These are phyloP conservation scores for Eupithecia subfuscata DNA, from an alignment of 2,888 invertebrate species.

Conservation along the genomic window DNA sequence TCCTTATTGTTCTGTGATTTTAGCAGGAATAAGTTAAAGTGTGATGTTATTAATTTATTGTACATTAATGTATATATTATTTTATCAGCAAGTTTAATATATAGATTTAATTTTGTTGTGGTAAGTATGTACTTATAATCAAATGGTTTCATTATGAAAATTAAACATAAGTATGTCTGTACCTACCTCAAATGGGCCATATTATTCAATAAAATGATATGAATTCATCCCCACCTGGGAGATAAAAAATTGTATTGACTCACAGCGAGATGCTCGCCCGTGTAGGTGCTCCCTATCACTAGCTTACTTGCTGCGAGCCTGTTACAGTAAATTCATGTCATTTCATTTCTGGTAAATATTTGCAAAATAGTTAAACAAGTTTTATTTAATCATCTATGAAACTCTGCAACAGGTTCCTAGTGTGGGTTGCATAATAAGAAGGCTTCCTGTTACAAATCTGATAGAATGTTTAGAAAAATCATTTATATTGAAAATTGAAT, in stretches of 20 bases:
- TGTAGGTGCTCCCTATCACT: neutral
- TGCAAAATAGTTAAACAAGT: too few relatives aligned
- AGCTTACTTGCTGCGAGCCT: neutral
- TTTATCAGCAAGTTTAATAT: slow-evolving; percentile 4
- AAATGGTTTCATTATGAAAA: neutral
- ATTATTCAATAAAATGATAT: neutral
- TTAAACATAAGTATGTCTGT: neutral
- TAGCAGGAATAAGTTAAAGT: slow-evolving; percentile 53
- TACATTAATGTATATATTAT: slow-evolving; percentile 33
- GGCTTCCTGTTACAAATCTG: neutral
- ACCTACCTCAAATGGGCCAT: slow-evolving; percentile 5
- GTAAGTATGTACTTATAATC: slow-evolving; percentile 22
- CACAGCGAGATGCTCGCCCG: neutral
- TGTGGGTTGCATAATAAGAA: neutral
- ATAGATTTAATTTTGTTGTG: slow-evolving; percentile 27
- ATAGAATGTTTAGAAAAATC: neutral
- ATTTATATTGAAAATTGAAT: slow-evolving; percentile 33
- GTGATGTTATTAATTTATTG: slow-evolving; percentile 43
- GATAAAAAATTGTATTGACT: neutral
- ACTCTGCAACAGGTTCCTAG: neutral
- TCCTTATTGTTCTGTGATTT: slow-evolving; percentile 60
- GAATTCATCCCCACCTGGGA: neutral
- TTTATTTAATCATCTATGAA: neutral
- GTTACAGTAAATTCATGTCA: neutral
- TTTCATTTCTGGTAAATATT: too few relatives aligned